Conservation (phyloP, 2,797 vertebrate genomes). For the Schizopygopsis pylzovi region DNA sequence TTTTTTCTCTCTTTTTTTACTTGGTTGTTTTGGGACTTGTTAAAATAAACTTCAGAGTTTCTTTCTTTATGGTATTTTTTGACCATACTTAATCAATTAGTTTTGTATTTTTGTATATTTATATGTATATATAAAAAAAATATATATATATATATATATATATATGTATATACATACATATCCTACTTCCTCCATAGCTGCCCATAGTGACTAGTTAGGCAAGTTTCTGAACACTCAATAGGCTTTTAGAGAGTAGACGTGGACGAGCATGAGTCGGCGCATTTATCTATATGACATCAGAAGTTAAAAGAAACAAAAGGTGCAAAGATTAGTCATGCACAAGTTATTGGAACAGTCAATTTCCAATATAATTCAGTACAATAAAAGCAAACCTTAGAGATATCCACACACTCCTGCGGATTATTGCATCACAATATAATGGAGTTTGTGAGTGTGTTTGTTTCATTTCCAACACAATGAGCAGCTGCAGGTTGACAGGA, state of each 20-base stretch:
- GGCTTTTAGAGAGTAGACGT: not conserved
- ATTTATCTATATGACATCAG: not conserved
- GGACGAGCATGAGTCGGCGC: not conserved
- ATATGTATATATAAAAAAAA: too few species aligned
- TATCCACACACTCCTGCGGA: not conserved
- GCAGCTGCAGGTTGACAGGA: conserved; percentile 23
- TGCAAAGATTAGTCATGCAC: not conserved
- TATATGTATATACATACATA: too few species aligned
- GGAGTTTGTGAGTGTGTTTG: not conserved
- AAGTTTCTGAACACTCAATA: not conserved
- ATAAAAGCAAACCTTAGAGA: not conserved
- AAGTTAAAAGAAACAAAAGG: not conserved
- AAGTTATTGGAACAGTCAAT: not conserved
- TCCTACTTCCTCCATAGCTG: too few species aligned
- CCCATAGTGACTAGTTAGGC: not conserved
- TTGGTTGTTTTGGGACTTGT: too few species aligned
- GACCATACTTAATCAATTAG: too few species aligned
- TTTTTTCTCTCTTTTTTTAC: too few species aligned
- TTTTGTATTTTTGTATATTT: too few species aligned
- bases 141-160: too few species aligned
- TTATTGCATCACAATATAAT: not conserved
- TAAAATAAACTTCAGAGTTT: too few species aligned
- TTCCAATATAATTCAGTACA: not conserved
- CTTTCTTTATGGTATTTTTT: too few species aligned
- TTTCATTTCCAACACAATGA: not conserved